phyloP scores from a whole-genome alignment of 2,797 vertebrate species.

The Darevskia nairensis region DNA sequence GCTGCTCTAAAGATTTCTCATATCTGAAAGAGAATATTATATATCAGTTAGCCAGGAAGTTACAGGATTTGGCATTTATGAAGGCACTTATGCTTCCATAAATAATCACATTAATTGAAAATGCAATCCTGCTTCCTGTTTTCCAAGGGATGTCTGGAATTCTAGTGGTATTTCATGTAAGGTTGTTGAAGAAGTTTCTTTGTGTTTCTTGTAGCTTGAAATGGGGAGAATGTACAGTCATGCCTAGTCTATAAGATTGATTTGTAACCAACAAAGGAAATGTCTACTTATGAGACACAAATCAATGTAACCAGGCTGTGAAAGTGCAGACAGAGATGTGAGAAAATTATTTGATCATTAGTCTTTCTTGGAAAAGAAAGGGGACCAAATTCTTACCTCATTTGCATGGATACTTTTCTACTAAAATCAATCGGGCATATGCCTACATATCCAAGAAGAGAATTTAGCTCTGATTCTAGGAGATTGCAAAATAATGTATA shows the following conservation, averaged over 20 bases:
- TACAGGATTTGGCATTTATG: constrained; percentile 45
- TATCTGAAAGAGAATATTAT: constrained; percentile 62
- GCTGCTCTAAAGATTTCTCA: constrained; percentile 55
- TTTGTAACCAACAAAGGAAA: constrained; percentile 83
- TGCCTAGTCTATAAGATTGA: constrained; percentile 80
- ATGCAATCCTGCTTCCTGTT: constrained; percentile 50
- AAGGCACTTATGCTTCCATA: constrained; percentile 62
- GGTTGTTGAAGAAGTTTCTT: constrained; percentile 71
- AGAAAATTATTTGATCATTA: constrained; percentile 82
- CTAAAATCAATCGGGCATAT: constrained; percentile 12
- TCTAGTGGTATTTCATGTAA: constrained; percentile 58
- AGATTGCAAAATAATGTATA: constrained; percentile 39
- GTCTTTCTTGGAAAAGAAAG: constrained; percentile 72
- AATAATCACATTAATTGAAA: constrained; percentile 66
- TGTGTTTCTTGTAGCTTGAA: constrained; percentile 72
- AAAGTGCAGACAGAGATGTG: constrained; percentile 83
- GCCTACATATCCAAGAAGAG: constrained; percentile 27
- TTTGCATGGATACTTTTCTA: constrained; percentile 45
- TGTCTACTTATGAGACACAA: constrained; percentile 82
- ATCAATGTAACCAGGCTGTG: constrained; percentile 82
- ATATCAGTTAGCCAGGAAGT: constrained; percentile 66
- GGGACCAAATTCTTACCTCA: constrained; percentile 51
- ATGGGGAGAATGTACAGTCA: constrained; percentile 64
- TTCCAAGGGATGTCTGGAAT: constrained; percentile 58
- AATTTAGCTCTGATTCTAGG: constrained; percentile 13